Evolutionary conservation across 2,113 vertebrate genomes (phyloP).

Genomic region (Ciconia maguari): DNA sequence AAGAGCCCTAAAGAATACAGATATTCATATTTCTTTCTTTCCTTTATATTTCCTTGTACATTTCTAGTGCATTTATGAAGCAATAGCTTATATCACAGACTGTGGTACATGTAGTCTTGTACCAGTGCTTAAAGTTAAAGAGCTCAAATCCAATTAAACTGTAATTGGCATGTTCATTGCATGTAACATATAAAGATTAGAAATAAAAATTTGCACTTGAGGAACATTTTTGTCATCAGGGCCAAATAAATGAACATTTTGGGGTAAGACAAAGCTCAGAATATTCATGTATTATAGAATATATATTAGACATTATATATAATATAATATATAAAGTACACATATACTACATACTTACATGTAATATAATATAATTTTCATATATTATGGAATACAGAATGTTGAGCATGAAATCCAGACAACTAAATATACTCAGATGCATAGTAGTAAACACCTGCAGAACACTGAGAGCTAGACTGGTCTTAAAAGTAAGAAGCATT

Average conservation of each 20-base stretch:
- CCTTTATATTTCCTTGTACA: neutral
- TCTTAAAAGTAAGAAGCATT: neutral
- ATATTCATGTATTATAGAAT: neutral
- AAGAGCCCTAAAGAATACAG: neutral
- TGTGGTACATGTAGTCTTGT: neutral
- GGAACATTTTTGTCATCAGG: neutral
- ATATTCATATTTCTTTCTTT: neutral
- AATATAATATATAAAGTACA: neutral
- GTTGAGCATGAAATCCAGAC: neutral
- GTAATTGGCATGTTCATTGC: neutral
- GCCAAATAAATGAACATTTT: neutral
- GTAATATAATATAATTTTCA: neutral
- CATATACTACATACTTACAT: neutral
- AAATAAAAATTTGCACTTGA: neutral
- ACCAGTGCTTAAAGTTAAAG: neutral
- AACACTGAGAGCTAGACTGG: neutral
- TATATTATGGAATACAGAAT: neutral
- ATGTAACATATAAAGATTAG: neutral
- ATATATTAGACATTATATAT: neutral
- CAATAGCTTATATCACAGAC: neutral
- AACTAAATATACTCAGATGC: neutral
- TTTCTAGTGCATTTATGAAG: neutral
- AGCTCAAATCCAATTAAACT: neutral
- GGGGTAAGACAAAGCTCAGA: neutral
- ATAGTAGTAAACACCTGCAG: neutral